Evolutionary conservation across 1,140 invertebrate genomes (phyloP).

Genomic region (Heliconius hermathena): DNA sequence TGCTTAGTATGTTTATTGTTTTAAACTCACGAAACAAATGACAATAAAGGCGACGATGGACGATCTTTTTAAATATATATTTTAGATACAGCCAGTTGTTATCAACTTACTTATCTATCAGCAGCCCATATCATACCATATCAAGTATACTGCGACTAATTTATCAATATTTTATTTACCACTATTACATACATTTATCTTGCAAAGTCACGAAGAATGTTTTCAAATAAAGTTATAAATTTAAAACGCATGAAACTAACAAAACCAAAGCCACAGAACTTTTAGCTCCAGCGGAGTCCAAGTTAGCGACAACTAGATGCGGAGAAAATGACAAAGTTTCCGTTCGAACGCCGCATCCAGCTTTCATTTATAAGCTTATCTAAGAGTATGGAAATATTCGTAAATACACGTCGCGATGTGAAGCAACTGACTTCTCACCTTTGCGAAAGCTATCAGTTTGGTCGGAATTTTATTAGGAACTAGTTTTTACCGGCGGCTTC

Average conservation of each 20-base stretch:
- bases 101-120: no score
- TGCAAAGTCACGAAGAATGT: not conserved
- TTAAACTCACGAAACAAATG: no score
- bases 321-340: conserved; percentile 28
- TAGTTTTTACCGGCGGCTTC: no score
- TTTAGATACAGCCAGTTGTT: no score
- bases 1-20: no score
- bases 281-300: not conserved
- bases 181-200: not conserved
- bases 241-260: conserved; percentile 21
- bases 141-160: not conserved
- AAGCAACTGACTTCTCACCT: not conserved
- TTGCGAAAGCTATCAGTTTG: not conserved
- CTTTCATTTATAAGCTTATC: not conserved
- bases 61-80: no score
- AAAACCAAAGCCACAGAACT: conserved; percentile 23
- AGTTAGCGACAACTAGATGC: conserved; percentile 24
- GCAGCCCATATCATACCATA: no score
- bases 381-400: not conserved
- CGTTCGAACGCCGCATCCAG: not conserved
- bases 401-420: not conserved
- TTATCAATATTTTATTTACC: not conserved
- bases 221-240: conserved; percentile 23
- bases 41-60: no score
- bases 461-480: no score